These are phyloP conservation scores for Gambusia affinis DNA, from an alignment of 2,113 vertebrate species.

Conservation along the genomic window DNA sequence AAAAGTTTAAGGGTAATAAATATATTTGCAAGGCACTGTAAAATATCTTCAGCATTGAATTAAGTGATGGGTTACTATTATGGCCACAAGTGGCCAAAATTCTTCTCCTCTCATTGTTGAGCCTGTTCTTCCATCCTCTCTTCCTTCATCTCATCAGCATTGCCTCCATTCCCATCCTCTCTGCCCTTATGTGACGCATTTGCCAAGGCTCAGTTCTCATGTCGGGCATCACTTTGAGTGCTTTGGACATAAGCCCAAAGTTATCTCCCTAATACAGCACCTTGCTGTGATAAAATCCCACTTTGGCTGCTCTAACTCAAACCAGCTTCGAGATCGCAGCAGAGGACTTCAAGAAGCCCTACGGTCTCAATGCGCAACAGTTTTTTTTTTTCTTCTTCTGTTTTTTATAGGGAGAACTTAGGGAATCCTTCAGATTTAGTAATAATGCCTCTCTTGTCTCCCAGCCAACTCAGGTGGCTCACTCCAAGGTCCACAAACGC, in stretches of 20 bases:
- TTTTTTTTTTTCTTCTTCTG: too few species aligned
- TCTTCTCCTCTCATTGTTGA: slow-evolving; percentile 3
- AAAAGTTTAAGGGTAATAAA: neutral
- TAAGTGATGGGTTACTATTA: slow-evolving; percentile 8
- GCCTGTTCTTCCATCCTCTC: neutral
- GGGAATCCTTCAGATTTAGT: neutral
- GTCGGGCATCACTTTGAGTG: slow-evolving; percentile 37
- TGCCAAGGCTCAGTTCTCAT: slow-evolving; percentile 41
- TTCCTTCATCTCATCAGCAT: slow-evolving; percentile 14
- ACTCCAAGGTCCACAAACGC: slow-evolving; percentile 94
- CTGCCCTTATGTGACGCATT: slow-evolving; percentile 21
- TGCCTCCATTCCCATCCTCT: slow-evolving; percentile 18
- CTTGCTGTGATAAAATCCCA: slow-evolving; percentile 36
- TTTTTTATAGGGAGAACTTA: neutral
- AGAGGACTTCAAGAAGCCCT: slow-evolving; percentile 19
- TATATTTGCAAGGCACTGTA: neutral
- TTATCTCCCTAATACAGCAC: slow-evolving; percentile 54
- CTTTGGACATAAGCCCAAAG: slow-evolving; percentile 56
- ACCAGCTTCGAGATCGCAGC: slow-evolving; percentile 38
- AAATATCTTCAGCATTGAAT: slow-evolving; percentile 31
- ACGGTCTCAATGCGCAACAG: slow-evolving; percentile 16
- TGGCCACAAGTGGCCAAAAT: neutral
- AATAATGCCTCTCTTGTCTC: slow-evolving; percentile 45
- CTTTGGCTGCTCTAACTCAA: slow-evolving; percentile 16
- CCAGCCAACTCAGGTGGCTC: slow-evolving; percentile 93